Conservation (phyloP, 1,140 invertebrate species). For the Neodiprion pinetum region DNA sequence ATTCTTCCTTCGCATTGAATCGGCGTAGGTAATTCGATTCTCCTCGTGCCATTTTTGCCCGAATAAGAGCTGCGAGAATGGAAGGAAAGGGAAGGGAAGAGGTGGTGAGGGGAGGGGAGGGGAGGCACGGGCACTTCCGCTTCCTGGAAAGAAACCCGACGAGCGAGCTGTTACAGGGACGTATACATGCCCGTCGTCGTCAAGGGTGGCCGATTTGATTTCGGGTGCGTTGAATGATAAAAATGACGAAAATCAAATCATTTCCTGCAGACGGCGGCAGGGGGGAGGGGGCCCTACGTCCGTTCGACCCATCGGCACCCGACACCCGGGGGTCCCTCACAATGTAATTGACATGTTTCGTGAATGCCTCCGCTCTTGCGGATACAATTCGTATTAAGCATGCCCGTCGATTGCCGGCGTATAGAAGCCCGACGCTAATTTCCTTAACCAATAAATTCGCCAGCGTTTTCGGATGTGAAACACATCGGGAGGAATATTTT, state of each 20-base stretch:
- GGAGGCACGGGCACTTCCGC: neutral
- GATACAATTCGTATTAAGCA: conserved; percentile 53
- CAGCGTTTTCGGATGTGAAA: neutral
- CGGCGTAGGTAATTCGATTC: neutral
- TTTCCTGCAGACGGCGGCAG: conserved; percentile 30
- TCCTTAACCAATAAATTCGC: neutral
- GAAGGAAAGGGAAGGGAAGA: neutral
- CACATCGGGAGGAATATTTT: neutral
- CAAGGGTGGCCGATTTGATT: conserved; percentile 26
- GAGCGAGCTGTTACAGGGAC: neutral
- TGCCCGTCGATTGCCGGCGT: conserved; percentile 41
- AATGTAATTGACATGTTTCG: conserved; percentile 52
- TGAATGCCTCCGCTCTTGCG: conserved; percentile 50
- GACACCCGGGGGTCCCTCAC: conserved; percentile 42
- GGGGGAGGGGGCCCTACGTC: neutral
- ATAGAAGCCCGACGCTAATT: neutral
- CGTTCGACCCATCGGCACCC: conserved; percentile 8
- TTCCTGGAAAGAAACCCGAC: neutral
- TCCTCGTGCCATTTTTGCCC: conserved; percentile 13
- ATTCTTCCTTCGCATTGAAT: conserved; percentile 7
- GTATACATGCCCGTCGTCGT: neutral
- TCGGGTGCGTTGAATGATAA: conserved; percentile 33
- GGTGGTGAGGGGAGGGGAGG: neutral
- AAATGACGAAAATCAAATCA: conserved; percentile 45
- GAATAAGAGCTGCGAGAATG: conserved; percentile 12